A percentile compares a stretch with the other conserved stretches of the same genome.
These are phyloP conservation scores for Isoperla grammatica DNA, from an alignment of 2,888 invertebrate genomes.

Conservation along the genomic window DNA sequence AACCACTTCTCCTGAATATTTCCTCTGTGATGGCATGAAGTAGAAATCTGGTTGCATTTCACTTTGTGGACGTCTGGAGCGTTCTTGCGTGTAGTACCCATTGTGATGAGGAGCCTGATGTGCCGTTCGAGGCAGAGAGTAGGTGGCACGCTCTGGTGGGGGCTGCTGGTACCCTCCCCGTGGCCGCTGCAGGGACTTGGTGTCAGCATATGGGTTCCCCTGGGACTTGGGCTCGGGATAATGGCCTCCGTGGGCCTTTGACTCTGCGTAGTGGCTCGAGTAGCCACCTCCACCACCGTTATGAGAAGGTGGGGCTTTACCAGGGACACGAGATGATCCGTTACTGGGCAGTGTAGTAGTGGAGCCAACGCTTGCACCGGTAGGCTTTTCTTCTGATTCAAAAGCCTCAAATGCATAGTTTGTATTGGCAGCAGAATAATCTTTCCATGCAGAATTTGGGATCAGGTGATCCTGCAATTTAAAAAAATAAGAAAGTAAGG, in stretches of 20 bases:
- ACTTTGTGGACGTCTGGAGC: slow-evolving; percentile 40
- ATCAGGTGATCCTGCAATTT: slow-evolving; percentile 69
- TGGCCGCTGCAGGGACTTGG: slow-evolving; percentile 58
- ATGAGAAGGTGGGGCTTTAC: slow-evolving; percentile 27
- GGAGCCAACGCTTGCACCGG: slow-evolving; percentile 32
- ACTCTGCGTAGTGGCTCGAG: slow-evolving; percentile 12
- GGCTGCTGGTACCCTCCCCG: slow-evolving; percentile 40
- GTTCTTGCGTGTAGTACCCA: slow-evolving; percentile 36
- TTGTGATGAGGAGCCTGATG: slow-evolving; percentile 43
- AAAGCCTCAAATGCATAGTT: slow-evolving; percentile 88
- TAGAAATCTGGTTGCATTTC: slow-evolving; percentile 77
- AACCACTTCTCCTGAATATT: slow-evolving; percentile 87
- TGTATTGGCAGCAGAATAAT: slow-evolving; percentile 74
- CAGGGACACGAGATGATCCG: slow-evolving; percentile 30
- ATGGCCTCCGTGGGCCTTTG: slow-evolving; percentile 16
- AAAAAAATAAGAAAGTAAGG: background rate
- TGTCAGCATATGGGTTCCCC: slow-evolving; percentile 35
- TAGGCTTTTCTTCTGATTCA: slow-evolving; percentile 62
- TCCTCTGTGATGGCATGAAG: slow-evolving; percentile 91
- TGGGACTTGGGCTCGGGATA: slow-evolving; percentile 15
- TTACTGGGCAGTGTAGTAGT: slow-evolving; percentile 38
- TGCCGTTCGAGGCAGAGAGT: slow-evolving; percentile 68
- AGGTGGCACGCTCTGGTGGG: slow-evolving; percentile 55
- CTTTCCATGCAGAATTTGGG: slow-evolving; percentile 82
- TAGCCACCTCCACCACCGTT: slow-evolving; percentile 24